Conservation (phyloP, 2,797 vertebrate species). For the Myiotriccus ornatus region DNA sequence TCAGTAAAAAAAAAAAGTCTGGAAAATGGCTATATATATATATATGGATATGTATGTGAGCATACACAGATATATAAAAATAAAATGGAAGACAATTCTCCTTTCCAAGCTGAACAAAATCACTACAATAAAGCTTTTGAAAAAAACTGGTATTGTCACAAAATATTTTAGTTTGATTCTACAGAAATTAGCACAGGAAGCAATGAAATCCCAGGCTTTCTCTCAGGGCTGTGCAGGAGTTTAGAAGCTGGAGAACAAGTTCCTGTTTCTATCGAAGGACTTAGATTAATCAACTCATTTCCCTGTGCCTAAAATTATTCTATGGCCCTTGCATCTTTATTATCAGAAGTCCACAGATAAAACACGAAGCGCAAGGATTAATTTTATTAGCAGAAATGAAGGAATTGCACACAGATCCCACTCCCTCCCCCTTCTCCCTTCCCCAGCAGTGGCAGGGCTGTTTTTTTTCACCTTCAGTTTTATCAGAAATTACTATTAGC, state of each 20-base stretch:
- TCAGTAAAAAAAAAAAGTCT: neutral
- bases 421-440: neutral
- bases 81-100: neutral
- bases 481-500: slow-evolving; percentile 9
- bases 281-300: neutral
- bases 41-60: accelerated
- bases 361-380: neutral
- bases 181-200: neutral
- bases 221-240: neutral
- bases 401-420: neutral
- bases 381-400: neutral
- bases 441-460: neutral
- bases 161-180: neutral
- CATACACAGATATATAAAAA: neutral
- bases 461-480: neutral
- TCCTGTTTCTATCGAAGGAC: neutral
- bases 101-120: neutral
- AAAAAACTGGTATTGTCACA: neutral
- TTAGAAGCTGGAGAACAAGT: neutral
- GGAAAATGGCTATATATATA: neutral
- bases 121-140: neutral
- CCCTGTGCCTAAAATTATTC: neutral
- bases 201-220: neutral
- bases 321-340: neutral
- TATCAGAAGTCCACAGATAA: neutral